These are phyloP conservation scores for Poecilia gillii DNA, from an alignment of 2,797 vertebrate species.

Conservation along the genomic window DNA sequence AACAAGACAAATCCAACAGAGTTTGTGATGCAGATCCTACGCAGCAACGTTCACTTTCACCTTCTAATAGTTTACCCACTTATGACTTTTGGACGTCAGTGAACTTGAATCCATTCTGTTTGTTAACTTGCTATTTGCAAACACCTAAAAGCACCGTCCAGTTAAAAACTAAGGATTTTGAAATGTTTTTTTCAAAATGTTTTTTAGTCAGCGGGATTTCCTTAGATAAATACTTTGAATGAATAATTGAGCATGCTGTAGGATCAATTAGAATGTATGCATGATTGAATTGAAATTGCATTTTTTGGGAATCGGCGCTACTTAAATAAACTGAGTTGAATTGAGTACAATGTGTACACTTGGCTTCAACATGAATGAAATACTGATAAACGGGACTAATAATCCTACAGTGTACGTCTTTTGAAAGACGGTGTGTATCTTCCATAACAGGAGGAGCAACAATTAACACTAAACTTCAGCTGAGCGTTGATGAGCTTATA, in stretches of 20 bases:
- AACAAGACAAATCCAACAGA: not conserved
- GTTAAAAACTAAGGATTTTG: not conserved
- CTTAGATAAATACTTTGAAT: too few relatives aligned
- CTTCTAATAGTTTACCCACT: not conserved
- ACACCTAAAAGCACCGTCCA: not conserved
- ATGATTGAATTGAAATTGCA: too few relatives aligned
- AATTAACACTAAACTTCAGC: slow-evolving; percentile 71
- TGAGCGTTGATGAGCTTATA: slow-evolving; percentile 65
- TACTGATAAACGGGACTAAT: slow-evolving; percentile 24
- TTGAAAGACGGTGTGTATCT: slow-evolving; percentile 30
- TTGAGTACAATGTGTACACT: not conserved
- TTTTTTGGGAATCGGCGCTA: too few relatives aligned
- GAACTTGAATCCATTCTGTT: not conserved
- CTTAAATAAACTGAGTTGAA: too few relatives aligned
- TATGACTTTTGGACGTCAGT: not conserved
- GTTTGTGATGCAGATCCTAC: not conserved
- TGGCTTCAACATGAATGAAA: not conserved
- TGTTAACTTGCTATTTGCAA: not conserved
- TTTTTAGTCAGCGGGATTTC: too few relatives aligned
- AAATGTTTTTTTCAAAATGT: not conserved
- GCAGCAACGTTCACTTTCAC: not conserved
- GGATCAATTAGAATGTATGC: too few relatives aligned
- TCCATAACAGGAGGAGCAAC: slow-evolving; percentile 63
- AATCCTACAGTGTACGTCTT: slow-evolving; percentile 23
- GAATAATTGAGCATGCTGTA: too few relatives aligned